Evolutionary conservation across 2,888 invertebrate genomes (phyloP).

Genomic region (Cantharis flavilabris): DNA sequence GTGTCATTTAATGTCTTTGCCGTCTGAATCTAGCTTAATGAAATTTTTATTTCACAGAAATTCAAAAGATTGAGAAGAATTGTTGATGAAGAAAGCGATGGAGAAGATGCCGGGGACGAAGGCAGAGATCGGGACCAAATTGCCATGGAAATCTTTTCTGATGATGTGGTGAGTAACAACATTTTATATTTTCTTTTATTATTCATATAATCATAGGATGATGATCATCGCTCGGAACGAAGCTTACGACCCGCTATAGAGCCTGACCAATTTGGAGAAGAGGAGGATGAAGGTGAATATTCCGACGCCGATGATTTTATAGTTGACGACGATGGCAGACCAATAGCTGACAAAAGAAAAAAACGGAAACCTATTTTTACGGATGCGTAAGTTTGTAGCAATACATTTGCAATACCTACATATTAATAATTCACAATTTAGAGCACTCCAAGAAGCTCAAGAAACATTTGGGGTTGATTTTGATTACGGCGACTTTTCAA

Average conservation of each 20-base stretch:
- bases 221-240: conserved; percentile 75
- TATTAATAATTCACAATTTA: conserved; percentile 46
- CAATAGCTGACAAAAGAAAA: conserved; percentile 80
- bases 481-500: conserved; percentile 89
- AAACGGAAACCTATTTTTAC: conserved; percentile 81
- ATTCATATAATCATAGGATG: conserved; percentile 62
- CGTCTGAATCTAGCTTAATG: no score
- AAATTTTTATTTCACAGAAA: conserved; percentile 61
- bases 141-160: conserved; percentile 87
- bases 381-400: conserved; percentile 73
- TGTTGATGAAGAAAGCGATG: conserved; percentile 90
- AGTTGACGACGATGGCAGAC: conserved; percentile 92
- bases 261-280: conserved; percentile 74
- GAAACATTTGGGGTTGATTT: conserved; percentile 99
- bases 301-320: conserved; percentile 96
- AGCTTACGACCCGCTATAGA: conserved; percentile 65
- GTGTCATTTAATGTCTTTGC: conserved; percentile 35
- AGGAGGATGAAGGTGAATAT: conserved; percentile 77
- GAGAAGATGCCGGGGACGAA: conserved; percentile 78
- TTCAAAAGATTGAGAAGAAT: conserved; percentile 84
- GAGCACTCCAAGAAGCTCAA: conserved; percentile 94
- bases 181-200: no score
- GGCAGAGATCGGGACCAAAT: conserved; percentile 85
- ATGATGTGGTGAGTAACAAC: conserved; percentile 67
- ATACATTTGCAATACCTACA: not conserved